A percentile compares a stretch with the other conserved stretches of the same genome.
Conservation (phyloP, 2,797 vertebrate genomes). For the Paramormyrops hopkinsi region DNA sequence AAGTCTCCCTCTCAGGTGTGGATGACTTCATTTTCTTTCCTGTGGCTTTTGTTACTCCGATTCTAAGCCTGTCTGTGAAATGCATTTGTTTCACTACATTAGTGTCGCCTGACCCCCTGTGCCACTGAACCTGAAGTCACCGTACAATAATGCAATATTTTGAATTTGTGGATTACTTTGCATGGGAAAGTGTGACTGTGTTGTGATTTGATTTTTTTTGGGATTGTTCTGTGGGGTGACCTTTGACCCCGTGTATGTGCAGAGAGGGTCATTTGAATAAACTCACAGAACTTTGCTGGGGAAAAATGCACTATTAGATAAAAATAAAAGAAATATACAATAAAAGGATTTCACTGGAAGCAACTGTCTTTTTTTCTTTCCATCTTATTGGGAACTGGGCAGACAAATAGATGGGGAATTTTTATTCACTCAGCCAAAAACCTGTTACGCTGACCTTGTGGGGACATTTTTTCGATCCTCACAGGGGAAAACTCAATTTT, state of each 20-base stretch:
- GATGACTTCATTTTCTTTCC: neutral
- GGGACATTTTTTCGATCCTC: neutral
- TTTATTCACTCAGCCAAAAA: neutral
- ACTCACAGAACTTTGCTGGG: conserved; percentile 32
- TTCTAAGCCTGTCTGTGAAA: neutral
- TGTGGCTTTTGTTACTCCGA: neutral
- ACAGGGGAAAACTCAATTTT: neutral
- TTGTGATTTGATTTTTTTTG: neutral
- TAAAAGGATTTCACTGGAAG: conserved; percentile 10
- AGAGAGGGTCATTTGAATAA: conserved; percentile 17
- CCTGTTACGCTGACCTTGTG: neutral
- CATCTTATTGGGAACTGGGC: neutral
- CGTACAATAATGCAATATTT: neutral
- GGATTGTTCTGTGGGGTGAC: neutral
- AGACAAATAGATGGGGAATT: neutral
- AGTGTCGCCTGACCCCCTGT: neutral
- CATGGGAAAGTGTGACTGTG: neutral
- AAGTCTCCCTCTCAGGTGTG: neutral
- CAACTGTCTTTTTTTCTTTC: neutral
- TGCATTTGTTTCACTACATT: neutral
- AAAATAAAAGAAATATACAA: conserved; percentile 31
- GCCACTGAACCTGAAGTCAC: neutral
- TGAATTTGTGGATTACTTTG: neutral
- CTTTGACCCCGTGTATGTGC: neutral
- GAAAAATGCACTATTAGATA: conserved; percentile 21